Conservation (phyloP, 2,888 invertebrate genomes). For the Euplagia quadripunctaria region DNA sequence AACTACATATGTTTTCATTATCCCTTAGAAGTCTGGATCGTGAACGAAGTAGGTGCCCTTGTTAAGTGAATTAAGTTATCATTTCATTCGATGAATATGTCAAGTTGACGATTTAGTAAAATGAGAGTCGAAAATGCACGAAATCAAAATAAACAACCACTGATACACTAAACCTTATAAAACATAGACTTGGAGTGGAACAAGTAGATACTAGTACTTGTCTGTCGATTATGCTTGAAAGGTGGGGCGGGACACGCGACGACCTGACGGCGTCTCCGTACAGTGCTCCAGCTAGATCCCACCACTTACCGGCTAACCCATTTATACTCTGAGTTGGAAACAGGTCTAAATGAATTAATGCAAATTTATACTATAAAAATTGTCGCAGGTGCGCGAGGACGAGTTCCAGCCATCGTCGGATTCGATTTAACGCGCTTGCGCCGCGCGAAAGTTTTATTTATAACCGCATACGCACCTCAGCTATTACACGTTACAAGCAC, state of each 20-base stretch:
- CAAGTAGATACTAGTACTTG: slow-evolving; percentile 30
- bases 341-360: slow-evolving; percentile 87
- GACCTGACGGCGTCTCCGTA: slow-evolving; percentile 46
- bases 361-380: slow-evolving; percentile 88
- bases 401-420: slow-evolving; percentile 82
- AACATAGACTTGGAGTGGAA: slow-evolving; percentile 12
- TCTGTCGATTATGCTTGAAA: slow-evolving; percentile 55
- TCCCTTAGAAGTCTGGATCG: no score
- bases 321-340: slow-evolving; percentile 83
- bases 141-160: no score
- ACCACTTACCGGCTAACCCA: slow-evolving; percentile 87
- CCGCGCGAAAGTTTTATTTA: slow-evolving; percentile 83
- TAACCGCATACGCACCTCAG: slow-evolving; percentile 67
- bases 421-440: slow-evolving; percentile 85
- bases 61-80: background rate
- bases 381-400: slow-evolving; percentile 86
- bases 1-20: no score
- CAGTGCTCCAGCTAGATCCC: slow-evolving; percentile 70
- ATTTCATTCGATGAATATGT: background rate
- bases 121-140: no score
- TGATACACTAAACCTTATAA: slow-evolving; percentile 6
- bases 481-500: slow-evolving; percentile 66
- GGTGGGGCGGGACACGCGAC: slow-evolving; percentile 54
- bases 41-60: no score
- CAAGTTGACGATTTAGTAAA: background rate